Evolutionary conservation across 2,797 vertebrate genomes (phyloP).

Genomic region (Enteromius afrohamiltoni): DNA sequence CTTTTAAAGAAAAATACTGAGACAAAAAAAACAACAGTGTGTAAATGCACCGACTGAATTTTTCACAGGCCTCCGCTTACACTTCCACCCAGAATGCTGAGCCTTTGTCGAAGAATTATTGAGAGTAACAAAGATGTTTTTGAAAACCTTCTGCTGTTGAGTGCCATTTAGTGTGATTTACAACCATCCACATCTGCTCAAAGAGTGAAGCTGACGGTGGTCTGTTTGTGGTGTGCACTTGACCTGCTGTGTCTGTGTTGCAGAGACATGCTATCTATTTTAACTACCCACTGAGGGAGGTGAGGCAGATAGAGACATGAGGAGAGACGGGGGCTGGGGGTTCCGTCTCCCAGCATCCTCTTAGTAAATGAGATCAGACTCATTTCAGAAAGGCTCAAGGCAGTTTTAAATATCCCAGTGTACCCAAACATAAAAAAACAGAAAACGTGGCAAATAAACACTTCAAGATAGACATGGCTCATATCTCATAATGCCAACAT

Average conservation of each 20-base stretch:
- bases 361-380: conserved; percentile 26
- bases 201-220: conserved; percentile 19
- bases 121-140: conserved; percentile 22
- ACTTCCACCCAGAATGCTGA: neutral
- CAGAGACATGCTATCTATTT: conserved; percentile 24
- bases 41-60: neutral
- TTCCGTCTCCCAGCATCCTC: neutral
- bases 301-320: neutral
- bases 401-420: neutral
- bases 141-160: conserved; percentile 16
- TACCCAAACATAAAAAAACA: neutral
- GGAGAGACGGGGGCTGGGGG: neutral
- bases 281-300: conserved; percentile 15
- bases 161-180: conserved; percentile 18
- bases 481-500: conserved; percentile 22
- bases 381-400: neutral
- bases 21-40: neutral
- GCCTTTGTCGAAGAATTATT: conserved; percentile 5
- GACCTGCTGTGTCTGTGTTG: conserved; percentile 27
- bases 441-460: neutral
- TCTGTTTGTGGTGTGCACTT: conserved; percentile 28
- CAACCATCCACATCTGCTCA: conserved; percentile 23
- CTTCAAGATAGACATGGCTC: conserved; percentile 11
- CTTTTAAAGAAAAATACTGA: neutral
- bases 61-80: neutral